These are phyloP conservation scores for Martes martes DNA, from an alignment of 2,113 vertebrate genomes.

Conservation along the genomic window DNA sequence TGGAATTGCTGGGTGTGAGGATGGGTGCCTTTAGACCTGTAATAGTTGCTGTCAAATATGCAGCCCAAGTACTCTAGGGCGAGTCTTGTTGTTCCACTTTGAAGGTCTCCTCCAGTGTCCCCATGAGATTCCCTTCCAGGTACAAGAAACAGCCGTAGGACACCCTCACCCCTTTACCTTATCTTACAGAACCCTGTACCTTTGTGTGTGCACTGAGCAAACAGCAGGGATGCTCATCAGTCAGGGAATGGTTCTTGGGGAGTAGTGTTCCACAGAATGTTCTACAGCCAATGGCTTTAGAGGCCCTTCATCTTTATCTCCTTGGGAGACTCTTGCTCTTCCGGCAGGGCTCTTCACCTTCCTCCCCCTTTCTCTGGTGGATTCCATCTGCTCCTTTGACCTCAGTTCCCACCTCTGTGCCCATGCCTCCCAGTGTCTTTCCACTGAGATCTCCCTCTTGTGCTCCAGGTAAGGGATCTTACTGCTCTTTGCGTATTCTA, in stretches of 20 bases:
- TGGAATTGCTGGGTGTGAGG: neutral
- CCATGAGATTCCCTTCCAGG: neutral
- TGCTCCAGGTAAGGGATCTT: neutral
- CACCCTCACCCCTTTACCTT: neutral
- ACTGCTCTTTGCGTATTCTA: neutral
- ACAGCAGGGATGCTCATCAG: accelerated
- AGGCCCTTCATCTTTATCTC: neutral
- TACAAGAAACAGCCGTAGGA: neutral
- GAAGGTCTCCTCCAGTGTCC: neutral
- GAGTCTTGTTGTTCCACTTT: neutral
- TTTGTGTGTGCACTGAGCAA: neutral
- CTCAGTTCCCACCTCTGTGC: neutral
- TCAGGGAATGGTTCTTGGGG: neutral
- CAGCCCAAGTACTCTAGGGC: neutral
- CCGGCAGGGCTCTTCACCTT: neutral
- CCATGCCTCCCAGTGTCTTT: neutral
- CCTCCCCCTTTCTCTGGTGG: neutral
- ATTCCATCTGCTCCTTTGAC: neutral
- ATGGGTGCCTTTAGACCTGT: neutral
- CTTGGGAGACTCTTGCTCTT: neutral
- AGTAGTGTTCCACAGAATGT: neutral
- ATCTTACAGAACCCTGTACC: neutral
- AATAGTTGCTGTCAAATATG: neutral
- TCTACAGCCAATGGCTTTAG: neutral
- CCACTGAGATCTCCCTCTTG: neutral